Percentiles rank a stretch among this genome's conserved stretches.
Conservation (phyloP, 2,113 vertebrate genomes). For the Eurystomus gularis region DNA sequence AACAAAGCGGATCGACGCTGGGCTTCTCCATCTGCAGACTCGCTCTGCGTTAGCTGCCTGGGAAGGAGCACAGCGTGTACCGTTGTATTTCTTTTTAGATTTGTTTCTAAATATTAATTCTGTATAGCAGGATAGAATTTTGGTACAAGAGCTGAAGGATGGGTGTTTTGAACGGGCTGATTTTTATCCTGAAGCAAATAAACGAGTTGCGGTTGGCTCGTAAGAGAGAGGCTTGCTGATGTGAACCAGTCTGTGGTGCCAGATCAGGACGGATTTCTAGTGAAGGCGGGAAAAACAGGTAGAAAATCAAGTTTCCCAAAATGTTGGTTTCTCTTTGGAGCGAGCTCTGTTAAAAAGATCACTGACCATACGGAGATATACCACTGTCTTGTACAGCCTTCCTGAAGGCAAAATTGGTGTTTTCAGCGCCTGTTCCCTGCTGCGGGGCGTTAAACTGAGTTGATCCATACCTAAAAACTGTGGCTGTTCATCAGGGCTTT, state of each 20-base stretch:
- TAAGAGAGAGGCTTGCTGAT: background rate
- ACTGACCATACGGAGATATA: background rate
- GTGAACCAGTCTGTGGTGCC: slow-evolving; percentile 26
- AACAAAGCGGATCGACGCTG: background rate
- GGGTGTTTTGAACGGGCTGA: background rate
- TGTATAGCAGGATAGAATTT: background rate
- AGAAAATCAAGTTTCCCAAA: background rate
- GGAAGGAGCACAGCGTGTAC: background rate
- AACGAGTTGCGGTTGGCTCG: background rate
- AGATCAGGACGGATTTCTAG: background rate
- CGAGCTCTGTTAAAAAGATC: background rate
- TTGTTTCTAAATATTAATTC: background rate
- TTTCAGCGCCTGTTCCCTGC: background rate
- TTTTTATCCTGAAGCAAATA: background rate
- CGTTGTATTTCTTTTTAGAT: background rate
- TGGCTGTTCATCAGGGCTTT: slow-evolving; percentile 44
- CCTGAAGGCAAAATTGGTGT: slow-evolving; percentile 1
- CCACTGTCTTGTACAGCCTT: slow-evolving; percentile 9
- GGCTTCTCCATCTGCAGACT: background rate
- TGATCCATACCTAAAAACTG: background rate
- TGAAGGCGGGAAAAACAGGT: background rate
- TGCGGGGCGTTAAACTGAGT: background rate
- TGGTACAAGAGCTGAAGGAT: background rate
- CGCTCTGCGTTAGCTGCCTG: background rate
- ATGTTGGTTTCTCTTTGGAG: background rate